Evolutionary conservation across 2,113 vertebrate genomes (phyloP).

Genomic region (Baryphthengus martii): DNA sequence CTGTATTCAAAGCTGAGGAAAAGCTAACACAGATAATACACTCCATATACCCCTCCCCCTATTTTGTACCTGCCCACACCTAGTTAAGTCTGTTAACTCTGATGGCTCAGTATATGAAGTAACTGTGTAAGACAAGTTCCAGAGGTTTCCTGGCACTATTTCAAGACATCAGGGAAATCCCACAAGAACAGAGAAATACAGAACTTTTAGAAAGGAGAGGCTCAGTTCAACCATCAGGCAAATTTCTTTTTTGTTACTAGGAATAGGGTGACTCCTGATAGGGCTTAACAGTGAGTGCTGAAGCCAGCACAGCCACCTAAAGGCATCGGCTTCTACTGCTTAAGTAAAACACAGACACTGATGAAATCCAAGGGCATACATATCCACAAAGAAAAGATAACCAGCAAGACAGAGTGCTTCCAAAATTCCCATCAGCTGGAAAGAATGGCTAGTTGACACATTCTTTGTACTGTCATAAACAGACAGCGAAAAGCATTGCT

Average conservation of each 20-base stretch:
- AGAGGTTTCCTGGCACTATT: background rate
- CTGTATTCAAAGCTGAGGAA: background rate
- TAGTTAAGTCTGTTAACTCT: background rate
- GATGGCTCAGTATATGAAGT: fast-evolving
- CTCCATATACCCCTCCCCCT: too few species aligned
- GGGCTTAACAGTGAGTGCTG: background rate
- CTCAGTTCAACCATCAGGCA: background rate
- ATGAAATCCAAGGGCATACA: background rate
- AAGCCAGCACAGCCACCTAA: background rate
- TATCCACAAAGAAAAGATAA: background rate
- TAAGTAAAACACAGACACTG: background rate
- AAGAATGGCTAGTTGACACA: background rate
- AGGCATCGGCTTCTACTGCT: background rate
- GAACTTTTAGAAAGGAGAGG: background rate
- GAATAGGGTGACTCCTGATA: background rate
- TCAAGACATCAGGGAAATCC: background rate
- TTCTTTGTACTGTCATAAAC: background rate
- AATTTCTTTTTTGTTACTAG: background rate
- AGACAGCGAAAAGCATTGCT: background rate
- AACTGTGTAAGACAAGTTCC: background rate
- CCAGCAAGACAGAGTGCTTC: background rate
- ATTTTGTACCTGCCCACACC: background rate
- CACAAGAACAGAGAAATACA: background rate
- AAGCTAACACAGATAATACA: background rate
- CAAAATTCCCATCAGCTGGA: background rate